These are phyloP conservation scores for Papilio gigon DNA, from an alignment of 2,888 invertebrate species.

Conservation along the genomic window DNA sequence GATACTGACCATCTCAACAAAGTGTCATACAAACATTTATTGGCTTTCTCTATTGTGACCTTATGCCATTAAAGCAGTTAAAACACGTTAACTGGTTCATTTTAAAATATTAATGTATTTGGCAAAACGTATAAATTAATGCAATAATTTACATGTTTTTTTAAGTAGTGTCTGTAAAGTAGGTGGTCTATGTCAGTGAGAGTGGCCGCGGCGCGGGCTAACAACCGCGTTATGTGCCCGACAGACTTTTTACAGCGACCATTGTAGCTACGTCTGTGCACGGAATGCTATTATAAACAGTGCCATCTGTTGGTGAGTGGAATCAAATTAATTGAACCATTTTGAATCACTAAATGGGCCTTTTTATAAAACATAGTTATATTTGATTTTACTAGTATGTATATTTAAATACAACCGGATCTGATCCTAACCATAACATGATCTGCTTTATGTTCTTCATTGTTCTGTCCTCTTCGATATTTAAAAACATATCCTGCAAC, in stretches of 20 bases:
- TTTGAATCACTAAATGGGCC: not conserved
- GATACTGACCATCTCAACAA: conserved; percentile 1
- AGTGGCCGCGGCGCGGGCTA: conserved; percentile 55
- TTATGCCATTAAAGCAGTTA: too few species aligned
- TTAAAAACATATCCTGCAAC: too few species aligned
- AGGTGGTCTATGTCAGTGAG: conserved; percentile 56
- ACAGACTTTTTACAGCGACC: conserved; percentile 36
- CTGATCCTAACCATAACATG: too few species aligned
- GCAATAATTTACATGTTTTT: not conserved
- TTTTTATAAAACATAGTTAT: too few species aligned
- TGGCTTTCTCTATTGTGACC: too few species aligned
- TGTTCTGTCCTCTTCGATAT: too few species aligned
- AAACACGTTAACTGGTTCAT: too few species aligned
- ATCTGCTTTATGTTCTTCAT: too few species aligned
- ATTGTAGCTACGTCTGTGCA: conserved; percentile 33
- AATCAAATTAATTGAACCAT: conserved; percentile 4
- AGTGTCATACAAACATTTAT: too few species aligned
- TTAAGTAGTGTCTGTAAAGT: conserved; percentile 34
- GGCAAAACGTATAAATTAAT: not conserved
- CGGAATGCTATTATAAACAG: conserved; percentile 24
- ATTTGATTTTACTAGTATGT: too few species aligned
- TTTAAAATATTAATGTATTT: too few species aligned
- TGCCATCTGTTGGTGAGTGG: conserved; percentile 26
- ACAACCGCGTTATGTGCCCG: conserved; percentile 57
- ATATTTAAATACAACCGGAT: too few species aligned